Evolutionary conservation across 2,113 vertebrate species (phyloP).

Genomic region (Podarcis raffonei): DNA sequence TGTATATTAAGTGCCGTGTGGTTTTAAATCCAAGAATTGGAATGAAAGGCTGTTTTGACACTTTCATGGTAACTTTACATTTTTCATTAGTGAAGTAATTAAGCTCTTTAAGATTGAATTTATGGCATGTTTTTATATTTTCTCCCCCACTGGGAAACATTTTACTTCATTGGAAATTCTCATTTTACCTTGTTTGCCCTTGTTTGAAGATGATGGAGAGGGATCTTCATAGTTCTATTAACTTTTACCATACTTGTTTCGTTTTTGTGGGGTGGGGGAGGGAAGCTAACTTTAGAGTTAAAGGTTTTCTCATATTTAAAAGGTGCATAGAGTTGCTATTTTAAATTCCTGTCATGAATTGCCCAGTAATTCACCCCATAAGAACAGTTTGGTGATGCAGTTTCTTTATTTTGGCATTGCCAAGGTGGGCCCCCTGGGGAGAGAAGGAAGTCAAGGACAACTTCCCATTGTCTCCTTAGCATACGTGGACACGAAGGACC

Average conservation of each 20-base stretch:
- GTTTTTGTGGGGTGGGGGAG: no score
- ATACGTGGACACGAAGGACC: background rate
- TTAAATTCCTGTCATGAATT: no score
- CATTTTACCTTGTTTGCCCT: constrained; percentile 68
- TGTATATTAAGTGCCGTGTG: constrained; percentile 67
- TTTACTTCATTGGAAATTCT: constrained; percentile 67
- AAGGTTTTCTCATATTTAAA: no score
- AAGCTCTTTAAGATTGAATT: constrained; percentile 47
- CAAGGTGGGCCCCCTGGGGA: no score
- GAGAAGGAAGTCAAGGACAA: background rate
- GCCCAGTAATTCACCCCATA: no score
- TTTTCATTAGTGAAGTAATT: constrained; percentile 74
- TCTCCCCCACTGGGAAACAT: constrained; percentile 63
- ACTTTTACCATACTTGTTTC: no score
- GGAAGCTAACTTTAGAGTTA: no score
- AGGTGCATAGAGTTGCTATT: no score
- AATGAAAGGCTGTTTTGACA: constrained; percentile 58
- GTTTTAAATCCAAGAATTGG: constrained; percentile 63
- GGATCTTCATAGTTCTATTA: background rate
- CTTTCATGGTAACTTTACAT: constrained; percentile 65
- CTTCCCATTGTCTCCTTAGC: background rate
- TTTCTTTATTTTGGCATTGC: no score
- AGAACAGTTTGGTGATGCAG: no score
- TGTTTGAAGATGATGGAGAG: constrained; percentile 2
- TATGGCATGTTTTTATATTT: constrained; percentile 46